phyloP scores from a whole-genome alignment of 2,113 vertebrate species.

The Cryptotis parvus region DNA sequence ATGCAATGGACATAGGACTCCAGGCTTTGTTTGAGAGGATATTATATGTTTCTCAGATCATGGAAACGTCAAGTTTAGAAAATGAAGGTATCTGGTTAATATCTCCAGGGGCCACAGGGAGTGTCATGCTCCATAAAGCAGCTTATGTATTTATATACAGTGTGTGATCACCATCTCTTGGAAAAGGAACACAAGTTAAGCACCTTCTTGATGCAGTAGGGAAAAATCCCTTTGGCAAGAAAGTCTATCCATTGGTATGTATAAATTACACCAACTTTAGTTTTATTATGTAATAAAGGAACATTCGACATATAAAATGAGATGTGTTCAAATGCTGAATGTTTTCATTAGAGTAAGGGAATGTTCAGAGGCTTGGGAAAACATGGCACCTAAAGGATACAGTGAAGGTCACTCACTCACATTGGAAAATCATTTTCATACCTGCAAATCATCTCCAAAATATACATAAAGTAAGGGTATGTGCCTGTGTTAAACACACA shows the following conservation, averaged over 20 bases:
- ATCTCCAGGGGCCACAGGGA: constrained; percentile 56
- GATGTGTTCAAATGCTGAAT: constrained; percentile 53
- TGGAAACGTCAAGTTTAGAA: constrained; percentile 70
- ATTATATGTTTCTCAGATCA: constrained; percentile 54
- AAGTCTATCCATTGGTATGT: constrained; percentile 51
- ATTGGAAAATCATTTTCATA: constrained; percentile 54
- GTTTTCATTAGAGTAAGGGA: constrained; percentile 53
- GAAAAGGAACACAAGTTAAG: constrained; percentile 59
- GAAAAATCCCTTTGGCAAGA: constrained; percentile 52
- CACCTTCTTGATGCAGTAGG: constrained; percentile 53
- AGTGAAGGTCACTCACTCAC: constrained; percentile 63
- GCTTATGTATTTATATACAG: constrained; percentile 58
- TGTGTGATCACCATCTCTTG: constrained; percentile 49
- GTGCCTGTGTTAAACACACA: background rate
- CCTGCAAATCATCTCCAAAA: background rate
- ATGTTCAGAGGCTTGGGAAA: constrained; percentile 63
- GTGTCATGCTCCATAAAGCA: constrained; percentile 70
- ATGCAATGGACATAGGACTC: constrained; percentile 33
- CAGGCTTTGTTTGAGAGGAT: constrained; percentile 58
- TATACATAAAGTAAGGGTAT: background rate
- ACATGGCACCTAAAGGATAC: constrained; percentile 23
- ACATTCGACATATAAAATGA: constrained; percentile 67
- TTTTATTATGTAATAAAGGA: constrained; percentile 59
- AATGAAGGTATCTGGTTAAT: constrained; percentile 65
- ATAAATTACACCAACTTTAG: constrained; percentile 55